phyloP scores from a whole-genome alignment of 2,888 invertebrate species.

The Hyalella azteca region DNA sequence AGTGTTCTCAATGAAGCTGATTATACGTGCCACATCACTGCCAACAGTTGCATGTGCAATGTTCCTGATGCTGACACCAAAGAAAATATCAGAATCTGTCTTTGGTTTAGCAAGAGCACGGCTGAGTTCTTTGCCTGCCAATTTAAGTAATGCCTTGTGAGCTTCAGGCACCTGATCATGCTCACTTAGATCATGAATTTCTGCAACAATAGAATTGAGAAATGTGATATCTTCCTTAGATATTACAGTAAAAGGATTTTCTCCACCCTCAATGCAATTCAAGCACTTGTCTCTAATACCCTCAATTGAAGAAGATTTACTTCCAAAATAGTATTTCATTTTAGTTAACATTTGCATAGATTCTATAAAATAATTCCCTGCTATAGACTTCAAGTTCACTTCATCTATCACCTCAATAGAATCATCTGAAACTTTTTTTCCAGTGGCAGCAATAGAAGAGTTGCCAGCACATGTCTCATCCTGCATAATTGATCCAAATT shows the following conservation, averaged over 20 bases:
- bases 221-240: not conserved
- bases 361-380: slow-evolving; percentile 2
- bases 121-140: not conserved
- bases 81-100: not conserved
- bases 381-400: not conserved
- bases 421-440: not conserved
- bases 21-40: not conserved
- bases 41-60: not conserved
- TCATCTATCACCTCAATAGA: not conserved
- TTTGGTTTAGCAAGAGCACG: not conserved
- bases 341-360: not conserved
- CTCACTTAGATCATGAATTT: not conserved
- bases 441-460: not conserved
- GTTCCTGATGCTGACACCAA: not conserved
- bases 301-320: not conserved
- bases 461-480: not conserved
- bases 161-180: not conserved
- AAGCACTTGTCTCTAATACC: not conserved
- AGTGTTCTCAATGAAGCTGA: slow-evolving; percentile 5
- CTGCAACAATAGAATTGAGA: not conserved
- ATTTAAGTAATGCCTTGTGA: not conserved
- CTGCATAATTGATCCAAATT: not conserved
- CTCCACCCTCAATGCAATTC: not conserved
- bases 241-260: not conserved
- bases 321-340: not conserved